Conservation (phyloP, 2,113 vertebrate species). For the Eira barbara region DNA sequence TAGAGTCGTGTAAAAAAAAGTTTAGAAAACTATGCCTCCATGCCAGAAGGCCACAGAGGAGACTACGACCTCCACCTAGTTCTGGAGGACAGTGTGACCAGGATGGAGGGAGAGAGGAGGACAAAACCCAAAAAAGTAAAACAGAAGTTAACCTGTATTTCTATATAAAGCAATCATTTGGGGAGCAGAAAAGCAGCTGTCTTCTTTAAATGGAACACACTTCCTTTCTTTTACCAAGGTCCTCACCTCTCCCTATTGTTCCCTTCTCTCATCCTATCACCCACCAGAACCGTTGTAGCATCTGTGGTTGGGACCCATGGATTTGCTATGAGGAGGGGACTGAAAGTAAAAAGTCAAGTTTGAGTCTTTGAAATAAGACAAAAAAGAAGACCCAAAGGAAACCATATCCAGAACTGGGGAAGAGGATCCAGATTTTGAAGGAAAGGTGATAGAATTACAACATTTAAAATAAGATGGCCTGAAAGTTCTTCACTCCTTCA, state of each 20-base stretch:
- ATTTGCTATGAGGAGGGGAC: not conserved
- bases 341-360: not conserved
- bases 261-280: not conserved
- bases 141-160: not conserved
- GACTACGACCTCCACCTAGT: not conserved
- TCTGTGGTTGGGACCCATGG: not conserved
- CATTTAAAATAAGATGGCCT: not conserved
- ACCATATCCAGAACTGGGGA: not conserved
- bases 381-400: not conserved
- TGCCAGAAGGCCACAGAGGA: not conserved
- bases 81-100: not conserved
- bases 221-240: not conserved
- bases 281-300: not conserved
- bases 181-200: not conserved
- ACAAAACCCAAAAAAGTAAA: not conserved
- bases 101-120: not conserved
- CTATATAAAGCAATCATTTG: not conserved
- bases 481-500: not conserved
- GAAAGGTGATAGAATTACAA: not conserved
- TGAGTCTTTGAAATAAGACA: not conserved
- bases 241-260: not conserved
- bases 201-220: not conserved
- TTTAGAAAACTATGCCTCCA: not conserved
- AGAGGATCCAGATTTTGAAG: not conserved
- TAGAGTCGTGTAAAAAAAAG: not conserved